These are phyloP conservation scores for Agriotes lineatus DNA, from an alignment of 2,888 invertebrate genomes.

Conservation along the genomic window DNA sequence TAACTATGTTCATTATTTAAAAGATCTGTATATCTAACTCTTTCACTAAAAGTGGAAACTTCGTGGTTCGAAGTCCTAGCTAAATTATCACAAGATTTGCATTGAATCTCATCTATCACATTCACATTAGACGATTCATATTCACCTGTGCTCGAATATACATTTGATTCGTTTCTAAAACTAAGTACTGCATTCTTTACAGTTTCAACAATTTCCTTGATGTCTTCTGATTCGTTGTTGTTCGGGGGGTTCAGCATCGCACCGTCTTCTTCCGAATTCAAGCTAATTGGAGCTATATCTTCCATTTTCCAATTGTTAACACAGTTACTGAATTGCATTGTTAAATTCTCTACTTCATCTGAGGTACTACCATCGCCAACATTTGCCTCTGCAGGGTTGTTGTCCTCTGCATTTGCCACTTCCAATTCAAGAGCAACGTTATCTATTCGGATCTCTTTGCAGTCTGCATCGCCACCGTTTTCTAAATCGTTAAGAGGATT, in stretches of 20 bases:
- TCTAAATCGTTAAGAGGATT: slow-evolving; percentile 10
- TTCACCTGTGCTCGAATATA: neutral
- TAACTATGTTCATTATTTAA: slow-evolving; percentile 25
- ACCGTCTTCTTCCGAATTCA: neutral
- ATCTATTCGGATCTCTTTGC: slow-evolving; percentile 21
- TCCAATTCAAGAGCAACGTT: slow-evolving; percentile 15
- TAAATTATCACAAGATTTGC: slow-evolving; percentile 39
- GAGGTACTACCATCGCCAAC: neutral
- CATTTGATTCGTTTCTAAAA: slow-evolving; percentile 31
- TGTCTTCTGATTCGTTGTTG: slow-evolving; percentile 47
- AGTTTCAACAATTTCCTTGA: slow-evolving; percentile 53
- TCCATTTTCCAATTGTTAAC: neutral
- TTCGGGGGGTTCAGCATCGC: neutral
- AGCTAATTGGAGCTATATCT: neutral
- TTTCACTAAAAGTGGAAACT: slow-evolving; percentile 1
- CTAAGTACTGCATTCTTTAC: slow-evolving; percentile 44
- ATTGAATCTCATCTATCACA: slow-evolving; percentile 22
- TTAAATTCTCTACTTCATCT: too few species aligned
- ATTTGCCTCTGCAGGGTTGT: neutral
- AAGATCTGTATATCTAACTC: slow-evolving; percentile 12
- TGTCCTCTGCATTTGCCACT: slow-evolving; percentile 25
- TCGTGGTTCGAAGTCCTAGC: slow-evolving; percentile 9
- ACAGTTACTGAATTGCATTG: neutral
- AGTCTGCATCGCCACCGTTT: slow-evolving; percentile 3
- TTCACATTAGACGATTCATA: slow-evolving; percentile 1